phyloP scores from a whole-genome alignment of 2,888 invertebrate species.

The Venusia cambrica region DNA sequence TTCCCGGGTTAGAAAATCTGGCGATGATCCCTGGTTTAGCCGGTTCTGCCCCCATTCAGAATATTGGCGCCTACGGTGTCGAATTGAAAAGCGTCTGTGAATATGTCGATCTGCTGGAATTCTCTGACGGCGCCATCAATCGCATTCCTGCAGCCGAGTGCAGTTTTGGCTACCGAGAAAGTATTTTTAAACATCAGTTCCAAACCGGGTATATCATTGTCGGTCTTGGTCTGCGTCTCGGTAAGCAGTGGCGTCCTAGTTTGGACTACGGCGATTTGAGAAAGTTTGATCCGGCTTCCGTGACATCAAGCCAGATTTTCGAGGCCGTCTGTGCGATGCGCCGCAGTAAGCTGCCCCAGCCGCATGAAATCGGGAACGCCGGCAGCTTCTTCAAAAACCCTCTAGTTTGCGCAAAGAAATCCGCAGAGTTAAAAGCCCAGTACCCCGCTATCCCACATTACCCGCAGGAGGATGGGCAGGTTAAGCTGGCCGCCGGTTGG shows the following conservation, averaged over 20 bases:
- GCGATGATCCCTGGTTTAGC: conserved; percentile 26
- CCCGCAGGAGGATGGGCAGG: conserved; percentile 8
- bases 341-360: conserved; percentile 22
- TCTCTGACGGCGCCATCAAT: conserved; percentile 1
- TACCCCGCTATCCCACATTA: conserved; percentile 16
- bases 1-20: conserved; percentile 23
- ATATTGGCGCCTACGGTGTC: conserved; percentile 27
- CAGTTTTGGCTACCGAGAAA: conserved; percentile 22
- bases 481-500: conserved; percentile 27
- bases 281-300: conserved; percentile 8
- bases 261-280: conserved; percentile 13
- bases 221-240: conserved; percentile 14
- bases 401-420: conserved; percentile 9
- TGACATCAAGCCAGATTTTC: conserved; percentile 11
- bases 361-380: conserved; percentile 20
- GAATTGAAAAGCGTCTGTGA: conserved; percentile 21
- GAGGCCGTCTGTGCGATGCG: conserved; percentile 17
- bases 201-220: conserved; percentile 15
- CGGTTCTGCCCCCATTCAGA: conserved; percentile 24
- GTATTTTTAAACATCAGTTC: conserved; percentile 21
- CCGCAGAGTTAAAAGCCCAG: conserved; percentile 6
- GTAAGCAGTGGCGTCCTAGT: conserved; percentile 10
- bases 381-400: conserved; percentile 28
- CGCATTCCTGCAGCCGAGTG: conserved; percentile 13
- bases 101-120: conserved; percentile 21